Evolutionary conservation across 2,113 vertebrate genomes (phyloP), one percentile per base, ranked within the genome.

Genomic region (Cynopterus brachyotis): DNA sequence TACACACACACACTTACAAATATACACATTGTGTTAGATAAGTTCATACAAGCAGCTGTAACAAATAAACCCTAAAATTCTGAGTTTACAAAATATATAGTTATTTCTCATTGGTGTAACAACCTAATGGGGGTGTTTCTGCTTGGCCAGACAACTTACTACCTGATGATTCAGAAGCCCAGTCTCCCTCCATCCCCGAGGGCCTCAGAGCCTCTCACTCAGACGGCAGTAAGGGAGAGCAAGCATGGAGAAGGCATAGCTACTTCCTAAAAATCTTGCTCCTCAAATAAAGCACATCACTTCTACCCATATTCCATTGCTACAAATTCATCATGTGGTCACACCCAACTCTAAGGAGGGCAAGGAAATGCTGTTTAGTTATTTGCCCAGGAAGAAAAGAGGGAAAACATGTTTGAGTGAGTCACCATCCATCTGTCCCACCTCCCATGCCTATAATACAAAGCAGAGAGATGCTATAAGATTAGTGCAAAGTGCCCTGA

Each of bases 71-170:
- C 11, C 22, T 55, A 66, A 59, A 60, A 85, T 81, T 62, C 13
- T 0, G 4, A 81, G 13, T 42, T 91, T 67, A 66, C 5, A 50
- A 2, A 72, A 64, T 24, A 62, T 3, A n/a, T 12, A 32, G 24
- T 42, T 53, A 67, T 80, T 96, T 95, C 20, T 69, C 70, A 40
- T 70, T 81, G 96, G 57, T 26, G 3, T 45, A 57, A 69, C 13
- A 73, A 9, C 32, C 47, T 59, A 35, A 9, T 17, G 28, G 42
- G 4, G 26, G 24, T n/a, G 9, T 45, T 85, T 17, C 13, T 17
- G 15, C 50, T 66, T 4, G 6, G 13, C 11, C 13, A 35, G 47
- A 55, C 0, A 81, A 9, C 20, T 72, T 93, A 45, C 10, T 1
- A 30, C 8, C 8, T 40, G 20, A 45, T 84, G 40, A 89, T 12